These are phyloP conservation scores for Chamaea fasciata DNA, from an alignment of 2,113 vertebrate genomes.

Conservation along the genomic window DNA sequence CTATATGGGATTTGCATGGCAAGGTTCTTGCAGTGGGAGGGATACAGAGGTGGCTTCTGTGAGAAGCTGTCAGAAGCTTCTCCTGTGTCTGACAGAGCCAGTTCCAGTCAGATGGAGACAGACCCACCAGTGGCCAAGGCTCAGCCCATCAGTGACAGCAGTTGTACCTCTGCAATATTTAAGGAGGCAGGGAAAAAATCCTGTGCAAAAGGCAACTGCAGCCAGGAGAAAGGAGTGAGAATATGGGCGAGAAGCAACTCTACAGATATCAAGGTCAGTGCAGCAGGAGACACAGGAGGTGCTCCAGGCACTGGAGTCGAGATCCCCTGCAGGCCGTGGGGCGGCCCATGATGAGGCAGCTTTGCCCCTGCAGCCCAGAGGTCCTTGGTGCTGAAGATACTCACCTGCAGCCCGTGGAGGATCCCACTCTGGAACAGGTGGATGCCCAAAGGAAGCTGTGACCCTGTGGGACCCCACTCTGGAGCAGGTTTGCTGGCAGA, in stretches of 20 bases:
- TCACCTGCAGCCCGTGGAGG: background rate
- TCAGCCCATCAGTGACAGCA: background rate
- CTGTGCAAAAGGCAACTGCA: background rate
- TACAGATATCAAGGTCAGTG: background rate
- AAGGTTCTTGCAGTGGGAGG: background rate
- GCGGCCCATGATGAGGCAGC: background rate
- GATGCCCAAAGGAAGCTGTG: background rate
- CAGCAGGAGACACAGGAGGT: background rate
- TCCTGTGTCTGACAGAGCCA: background rate
- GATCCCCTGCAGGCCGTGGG: background rate
- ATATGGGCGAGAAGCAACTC: background rate
- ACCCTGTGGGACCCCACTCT: background rate
- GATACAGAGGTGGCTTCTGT: background rate
- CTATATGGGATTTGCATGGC: background rate
- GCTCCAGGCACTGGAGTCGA: background rate
- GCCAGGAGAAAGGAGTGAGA: background rate
- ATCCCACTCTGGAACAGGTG: background rate
- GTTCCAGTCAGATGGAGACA: background rate
- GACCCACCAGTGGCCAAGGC: background rate
- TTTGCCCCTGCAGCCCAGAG: background rate
- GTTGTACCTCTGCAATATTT: background rate
- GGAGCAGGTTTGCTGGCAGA: background rate
- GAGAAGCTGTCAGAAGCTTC: background rate
- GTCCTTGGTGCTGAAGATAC: background rate
- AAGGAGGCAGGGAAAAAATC: background rate